Conservation (phyloP, 2,113 vertebrate genomes). For the Myiagra hebetior region DNA sequence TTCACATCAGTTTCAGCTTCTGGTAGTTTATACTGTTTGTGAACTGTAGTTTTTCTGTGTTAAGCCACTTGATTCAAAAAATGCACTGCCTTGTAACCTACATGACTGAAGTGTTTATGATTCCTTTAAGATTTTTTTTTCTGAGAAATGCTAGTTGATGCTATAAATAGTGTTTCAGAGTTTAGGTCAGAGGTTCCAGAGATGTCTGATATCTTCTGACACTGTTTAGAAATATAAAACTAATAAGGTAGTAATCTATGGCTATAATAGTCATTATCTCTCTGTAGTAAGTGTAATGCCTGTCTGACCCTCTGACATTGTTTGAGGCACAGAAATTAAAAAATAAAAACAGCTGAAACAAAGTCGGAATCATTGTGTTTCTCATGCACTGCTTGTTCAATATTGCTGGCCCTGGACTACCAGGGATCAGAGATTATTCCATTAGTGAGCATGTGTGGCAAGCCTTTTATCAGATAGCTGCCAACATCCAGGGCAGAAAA, state of each 20-base stretch:
- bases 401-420: not conserved
- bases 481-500: not conserved
- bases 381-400: not conserved
- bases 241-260: not conserved
- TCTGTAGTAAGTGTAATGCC: not conserved
- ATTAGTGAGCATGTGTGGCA: not conserved
- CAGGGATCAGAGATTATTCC: not conserved
- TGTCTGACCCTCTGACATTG: not conserved
- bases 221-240: not conserved
- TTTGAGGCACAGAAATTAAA: not conserved
- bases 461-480: not conserved
- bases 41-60: not conserved
- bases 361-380: not conserved
- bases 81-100: not conserved
- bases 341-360: not conserved
- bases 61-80: not conserved
- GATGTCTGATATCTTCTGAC: not conserved
- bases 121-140: not conserved
- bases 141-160: not conserved
- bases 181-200: not conserved
- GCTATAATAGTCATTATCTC: not conserved
- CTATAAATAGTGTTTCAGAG: not conserved
- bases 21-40: not conserved
- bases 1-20: not conserved
- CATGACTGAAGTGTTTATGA: not conserved